Evolutionary conservation across 2,797 vertebrate species (phyloP).

Genomic region (Catharus ustulatus): DNA sequence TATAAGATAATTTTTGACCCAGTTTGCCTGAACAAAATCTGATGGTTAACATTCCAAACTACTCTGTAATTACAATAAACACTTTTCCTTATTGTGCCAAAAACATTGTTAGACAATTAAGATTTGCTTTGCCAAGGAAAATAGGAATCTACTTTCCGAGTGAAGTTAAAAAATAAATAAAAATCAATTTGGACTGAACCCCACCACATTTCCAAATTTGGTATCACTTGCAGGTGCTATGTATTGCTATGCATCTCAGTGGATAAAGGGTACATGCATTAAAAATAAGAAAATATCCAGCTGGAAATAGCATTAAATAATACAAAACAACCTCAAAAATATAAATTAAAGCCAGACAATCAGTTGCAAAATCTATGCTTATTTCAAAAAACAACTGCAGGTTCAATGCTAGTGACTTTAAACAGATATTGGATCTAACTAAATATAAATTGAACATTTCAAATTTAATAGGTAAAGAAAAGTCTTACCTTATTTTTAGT

Average conservation of each 20-base stretch:
- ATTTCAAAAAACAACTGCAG: background rate
- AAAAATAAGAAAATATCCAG: background rate
- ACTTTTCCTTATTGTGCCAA: conserved; percentile 21
- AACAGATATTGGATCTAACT: background rate
- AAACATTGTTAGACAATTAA: conserved; percentile 41
- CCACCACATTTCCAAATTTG: background rate
- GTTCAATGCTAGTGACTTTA: background rate
- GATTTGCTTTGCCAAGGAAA: conserved; percentile 50
- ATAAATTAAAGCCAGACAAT: background rate
- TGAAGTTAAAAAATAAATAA: background rate
- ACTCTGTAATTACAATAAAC: conserved; percentile 38
- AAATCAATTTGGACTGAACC: background rate
- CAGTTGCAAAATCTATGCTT: background rate
- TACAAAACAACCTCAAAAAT: background rate
- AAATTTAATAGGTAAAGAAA: background rate
- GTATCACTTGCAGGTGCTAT: background rate
- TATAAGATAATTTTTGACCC: conserved; percentile 26
- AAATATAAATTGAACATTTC: background rate
- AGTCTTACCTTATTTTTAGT: conserved; percentile 58
- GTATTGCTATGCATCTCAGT: background rate
- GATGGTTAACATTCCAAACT: conserved; percentile 30
- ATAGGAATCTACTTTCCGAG: background rate
- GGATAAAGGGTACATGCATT: background rate
- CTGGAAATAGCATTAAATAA: background rate
- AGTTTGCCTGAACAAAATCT: conserved; percentile 14